These are phyloP conservation scores for Porites evermanni DNA, from an alignment of 92 coral and sea anemone genomes.

Conservation along the genomic window DNA sequence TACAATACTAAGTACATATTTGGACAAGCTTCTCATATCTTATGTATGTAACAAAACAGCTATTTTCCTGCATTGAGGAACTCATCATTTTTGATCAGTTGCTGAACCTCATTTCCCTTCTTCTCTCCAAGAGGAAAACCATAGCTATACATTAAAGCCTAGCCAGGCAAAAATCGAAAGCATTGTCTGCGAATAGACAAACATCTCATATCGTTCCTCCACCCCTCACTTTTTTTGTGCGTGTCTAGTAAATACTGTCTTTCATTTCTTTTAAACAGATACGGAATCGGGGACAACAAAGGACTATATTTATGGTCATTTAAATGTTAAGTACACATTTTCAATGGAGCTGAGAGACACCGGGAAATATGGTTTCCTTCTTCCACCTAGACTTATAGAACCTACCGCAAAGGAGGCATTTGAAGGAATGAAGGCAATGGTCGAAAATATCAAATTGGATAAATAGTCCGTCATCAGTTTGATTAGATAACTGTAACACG, in stretches of 20 bases:
- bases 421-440: conserved; percentile 69
- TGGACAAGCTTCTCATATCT: conserved; percentile 70
- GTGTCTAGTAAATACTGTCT: background rate
- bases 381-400: conserved; percentile 58
- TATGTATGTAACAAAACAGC: conserved; percentile 57
- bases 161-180: too few species aligned
- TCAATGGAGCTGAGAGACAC: conserved; percentile 83
- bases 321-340: conserved; percentile 74
- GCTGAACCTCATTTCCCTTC: too few species aligned
- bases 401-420: conserved; percentile 83
- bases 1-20: conserved; percentile 44
- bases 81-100: too few species aligned
- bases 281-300: conserved; percentile 77
- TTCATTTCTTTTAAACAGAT: conserved; percentile 44
- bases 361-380: conserved; percentile 76
- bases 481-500: too few species aligned
- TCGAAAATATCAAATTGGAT: conserved; percentile 50
- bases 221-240: background rate
- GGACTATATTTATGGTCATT: conserved; percentile 79
- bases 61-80: too few species aligned
- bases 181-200: too few species aligned
- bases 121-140: too few species aligned
- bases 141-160: too few species aligned
- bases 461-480: too few species aligned
- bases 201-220: background rate